Evolutionary conservation across 30 jellyfish, hydroid and myxozoan species (phyloP), one percentile per base, ranked within the genome.

Genomic region (Calvadosia cruxmelitensis): DNA sequence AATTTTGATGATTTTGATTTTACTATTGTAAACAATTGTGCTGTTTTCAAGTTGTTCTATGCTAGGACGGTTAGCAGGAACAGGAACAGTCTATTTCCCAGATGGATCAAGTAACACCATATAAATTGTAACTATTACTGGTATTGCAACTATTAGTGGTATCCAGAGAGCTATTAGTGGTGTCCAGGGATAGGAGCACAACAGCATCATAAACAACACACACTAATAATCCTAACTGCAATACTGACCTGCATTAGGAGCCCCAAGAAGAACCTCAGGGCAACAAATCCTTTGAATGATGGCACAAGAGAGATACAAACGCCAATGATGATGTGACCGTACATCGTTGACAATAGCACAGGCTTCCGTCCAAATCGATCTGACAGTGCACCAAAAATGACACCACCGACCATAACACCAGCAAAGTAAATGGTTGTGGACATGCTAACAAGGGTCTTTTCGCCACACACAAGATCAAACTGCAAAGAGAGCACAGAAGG

Each of bases 391-490:
- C 95, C 95, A 70, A 84, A 84, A 26, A 84, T 64, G 16, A 80
- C 84, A 53, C 95, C 95, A 16, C 95, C 95, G 3, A 84, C 71
- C 95, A 84, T 84, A 1, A 84, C 95, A 16, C 95, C 95, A 34
- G 93, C 82, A 72, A 84, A 84, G 66, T 84, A 84, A 64, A 84
- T 72, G 2, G 95, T 84, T 48, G 89, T 81, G 7, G 95, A 80
- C 73, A 77, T 28, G 52, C 82, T 73, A n/a, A 78, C 93, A 34
- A 72, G 79, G 52, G 78, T 73, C 49, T 84, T 84, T 30, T 72
- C 52, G 75, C 78, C 95, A 63, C 95, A 84, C 34, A 84, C 95
- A 3, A 84, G 76, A 1, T 67, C 36, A 93, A 93, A 84, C 95
- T 84, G 53, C 24, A 53, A 73, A 30, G 50, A 31, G 74, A 49